Conservation (phyloP, 2,797 vertebrate species). For the Apodemus agrarius region DNA sequence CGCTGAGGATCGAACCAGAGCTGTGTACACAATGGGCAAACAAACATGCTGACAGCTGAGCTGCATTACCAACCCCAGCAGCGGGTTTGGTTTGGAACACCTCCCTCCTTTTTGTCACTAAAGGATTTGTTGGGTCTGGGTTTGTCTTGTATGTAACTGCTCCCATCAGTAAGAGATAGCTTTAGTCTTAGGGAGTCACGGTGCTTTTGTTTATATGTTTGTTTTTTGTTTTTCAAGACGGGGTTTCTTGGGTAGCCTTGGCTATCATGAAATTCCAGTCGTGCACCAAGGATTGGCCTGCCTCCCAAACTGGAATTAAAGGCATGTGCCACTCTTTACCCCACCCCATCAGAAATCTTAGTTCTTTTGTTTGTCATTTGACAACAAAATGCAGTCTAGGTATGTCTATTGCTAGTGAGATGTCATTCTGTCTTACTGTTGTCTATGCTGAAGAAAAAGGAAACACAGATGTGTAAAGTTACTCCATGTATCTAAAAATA, state of each 20-base stretch:
- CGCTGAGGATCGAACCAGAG: not conserved
- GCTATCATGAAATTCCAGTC: not conserved
- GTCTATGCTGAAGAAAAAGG: not conserved
- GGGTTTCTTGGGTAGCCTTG: not conserved
- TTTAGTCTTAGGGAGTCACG: not conserved
- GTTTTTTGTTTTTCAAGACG: not conserved
- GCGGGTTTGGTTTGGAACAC: not conserved
- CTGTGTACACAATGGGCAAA: not conserved
- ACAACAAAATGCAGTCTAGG: not conserved
- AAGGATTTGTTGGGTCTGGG: not conserved
- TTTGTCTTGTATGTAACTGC: not conserved
- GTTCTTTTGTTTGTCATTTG: not conserved
- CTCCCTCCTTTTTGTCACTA: not conserved
- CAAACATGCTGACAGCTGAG: not conserved
- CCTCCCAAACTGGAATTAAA: not conserved
- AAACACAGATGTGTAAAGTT: not conserved
- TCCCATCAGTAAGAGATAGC: not conserved
- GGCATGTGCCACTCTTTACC: not conserved
- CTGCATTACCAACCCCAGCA: not conserved
- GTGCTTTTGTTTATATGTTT: not conserved
- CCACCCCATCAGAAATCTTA: not conserved
- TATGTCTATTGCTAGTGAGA: not conserved
- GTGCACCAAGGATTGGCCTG: not conserved
- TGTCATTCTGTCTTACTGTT: not conserved
- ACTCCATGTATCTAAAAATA: not conserved